phyloP scores from a whole-genome alignment of 2,797 vertebrate species.

The Kryptopterus vitreolus region DNA sequence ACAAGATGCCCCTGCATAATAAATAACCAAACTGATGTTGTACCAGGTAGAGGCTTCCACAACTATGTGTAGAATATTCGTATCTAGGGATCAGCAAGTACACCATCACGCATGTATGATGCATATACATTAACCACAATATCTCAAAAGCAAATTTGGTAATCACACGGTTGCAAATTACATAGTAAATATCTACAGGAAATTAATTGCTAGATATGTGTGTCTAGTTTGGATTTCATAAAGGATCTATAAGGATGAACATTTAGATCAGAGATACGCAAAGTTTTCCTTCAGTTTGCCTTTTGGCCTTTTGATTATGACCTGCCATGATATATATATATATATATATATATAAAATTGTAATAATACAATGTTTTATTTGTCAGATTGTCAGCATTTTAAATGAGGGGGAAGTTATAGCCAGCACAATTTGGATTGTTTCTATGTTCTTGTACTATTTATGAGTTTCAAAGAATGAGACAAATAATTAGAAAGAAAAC shows the following conservation, averaged over 20 bases:
- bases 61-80: conserved; percentile 18
- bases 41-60: neutral
- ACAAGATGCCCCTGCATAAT: neutral
- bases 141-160: neutral
- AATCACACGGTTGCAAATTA: neutral
- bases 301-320: too few relatives aligned
- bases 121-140: neutral
- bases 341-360: too few relatives aligned
- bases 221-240: neutral
- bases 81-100: neutral
- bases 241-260: neutral
- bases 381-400: too few relatives aligned
- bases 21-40: conserved; percentile 6
- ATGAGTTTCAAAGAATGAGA: too few relatives aligned
- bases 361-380: too few relatives aligned
- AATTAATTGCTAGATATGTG: neutral
- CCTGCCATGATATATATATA: too few relatives aligned
- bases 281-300: too few relatives aligned
- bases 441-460: too few relatives aligned
- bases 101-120: neutral
- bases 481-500: too few relatives aligned
- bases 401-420: too few relatives aligned
- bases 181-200: neutral
- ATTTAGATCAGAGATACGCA: too few relatives aligned
- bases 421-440: too few relatives aligned